phyloP scores from a whole-genome alignment of 2,113 vertebrate species.

The Pleuronectes platessa region DNA sequence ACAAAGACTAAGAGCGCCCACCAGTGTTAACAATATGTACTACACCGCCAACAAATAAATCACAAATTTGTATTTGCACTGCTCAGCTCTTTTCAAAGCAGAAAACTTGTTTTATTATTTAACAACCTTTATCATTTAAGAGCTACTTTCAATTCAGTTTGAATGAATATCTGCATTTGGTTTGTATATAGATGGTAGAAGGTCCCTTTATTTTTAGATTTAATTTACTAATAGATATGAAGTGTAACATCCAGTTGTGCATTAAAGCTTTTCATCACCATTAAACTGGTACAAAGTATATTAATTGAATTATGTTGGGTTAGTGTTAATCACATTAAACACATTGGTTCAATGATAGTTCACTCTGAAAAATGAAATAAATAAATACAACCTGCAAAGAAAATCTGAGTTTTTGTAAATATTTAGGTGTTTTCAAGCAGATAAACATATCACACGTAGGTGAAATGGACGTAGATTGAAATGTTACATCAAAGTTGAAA shows the following conservation, averaged over 20 bases:
- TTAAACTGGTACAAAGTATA: not conserved
- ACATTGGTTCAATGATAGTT: not conserved
- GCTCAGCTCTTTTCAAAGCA: not conserved
- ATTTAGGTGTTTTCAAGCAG: not conserved
- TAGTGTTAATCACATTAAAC: not conserved
- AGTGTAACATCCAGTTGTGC: not conserved
- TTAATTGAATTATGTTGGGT: not conserved
- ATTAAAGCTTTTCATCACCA: not conserved
- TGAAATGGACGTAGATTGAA: not conserved
- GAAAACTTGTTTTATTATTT: not conserved
- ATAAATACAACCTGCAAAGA: not conserved
- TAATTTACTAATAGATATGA: not conserved
- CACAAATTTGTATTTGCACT: not conserved
- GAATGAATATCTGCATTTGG: not conserved
- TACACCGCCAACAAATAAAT: constrained; percentile 9
- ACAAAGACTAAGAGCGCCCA: constrained; percentile 52
- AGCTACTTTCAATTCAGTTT: not conserved
- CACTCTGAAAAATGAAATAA: not conserved
- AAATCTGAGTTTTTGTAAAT: not conserved
- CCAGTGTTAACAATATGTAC: constrained; percentile 51
- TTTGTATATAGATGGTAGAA: not conserved
- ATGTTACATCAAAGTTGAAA: not conserved
- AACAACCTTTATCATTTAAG: not conserved
- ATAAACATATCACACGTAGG: not conserved
- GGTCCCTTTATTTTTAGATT: not conserved